Conservation (phyloP, 2,888 invertebrate species). For the Halictus quadricinctus region DNA sequence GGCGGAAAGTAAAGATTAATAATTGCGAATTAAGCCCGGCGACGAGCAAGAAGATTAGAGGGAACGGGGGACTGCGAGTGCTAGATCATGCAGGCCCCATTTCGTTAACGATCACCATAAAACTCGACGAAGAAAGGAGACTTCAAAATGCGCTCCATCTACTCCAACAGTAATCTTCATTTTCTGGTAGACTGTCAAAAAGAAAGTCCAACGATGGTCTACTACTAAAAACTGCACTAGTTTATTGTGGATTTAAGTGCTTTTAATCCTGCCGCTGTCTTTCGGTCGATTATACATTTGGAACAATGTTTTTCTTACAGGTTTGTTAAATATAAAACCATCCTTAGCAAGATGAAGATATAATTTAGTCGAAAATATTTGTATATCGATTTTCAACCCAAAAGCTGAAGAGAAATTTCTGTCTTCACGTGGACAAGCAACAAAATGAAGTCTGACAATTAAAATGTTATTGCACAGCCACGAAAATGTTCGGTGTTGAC, state of each 20-base stretch:
- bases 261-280: background rate
- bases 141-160: background rate
- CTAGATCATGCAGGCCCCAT: background rate
- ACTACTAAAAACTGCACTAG: background rate
- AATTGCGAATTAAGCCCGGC: background rate
- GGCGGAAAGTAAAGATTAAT: background rate
- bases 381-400: background rate
- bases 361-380: background rate
- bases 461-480: no score
- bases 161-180: background rate
- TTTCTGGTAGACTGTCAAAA: background rate
- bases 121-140: background rate
- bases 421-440: background rate
- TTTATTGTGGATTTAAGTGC: background rate
- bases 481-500: no score
- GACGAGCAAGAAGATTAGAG: background rate
- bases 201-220: background rate
- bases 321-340: no score
- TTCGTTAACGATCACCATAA: constrained; percentile 3
- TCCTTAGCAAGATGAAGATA: no score
- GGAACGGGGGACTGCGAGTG: background rate
- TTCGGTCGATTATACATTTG: background rate
- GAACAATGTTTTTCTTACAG: background rate
- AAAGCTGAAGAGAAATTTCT: background rate
- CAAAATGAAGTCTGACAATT: no score